A percentile compares a stretch with the other conserved stretches of the same genome.
Evolutionary conservation across 2,888 invertebrate genomes (phyloP).

Genomic region (Melieria omissa): DNA sequence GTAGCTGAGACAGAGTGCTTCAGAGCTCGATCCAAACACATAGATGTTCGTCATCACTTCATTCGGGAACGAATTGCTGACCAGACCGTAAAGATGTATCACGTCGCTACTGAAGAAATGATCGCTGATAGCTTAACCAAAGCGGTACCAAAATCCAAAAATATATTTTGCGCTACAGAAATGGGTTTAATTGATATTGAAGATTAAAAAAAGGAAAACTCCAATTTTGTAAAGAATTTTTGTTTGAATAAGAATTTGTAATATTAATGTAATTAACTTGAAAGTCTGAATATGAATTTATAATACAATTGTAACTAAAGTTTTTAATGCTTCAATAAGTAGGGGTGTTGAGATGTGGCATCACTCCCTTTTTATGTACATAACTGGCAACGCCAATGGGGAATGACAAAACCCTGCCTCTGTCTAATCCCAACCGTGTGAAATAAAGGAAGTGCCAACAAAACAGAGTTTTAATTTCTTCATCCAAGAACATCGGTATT

Average conservation of each 20-base stretch:
- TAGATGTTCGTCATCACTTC: conserved; percentile 39
- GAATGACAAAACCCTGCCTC: too few relatives aligned
- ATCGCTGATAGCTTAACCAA: conserved; percentile 37
- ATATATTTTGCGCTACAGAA: conserved; percentile 27
- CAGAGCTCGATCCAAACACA: conserved; percentile 35
- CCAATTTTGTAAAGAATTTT: neutral
- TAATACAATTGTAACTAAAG: neutral
- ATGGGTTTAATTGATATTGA: conserved; percentile 19
- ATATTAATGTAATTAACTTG: neutral
- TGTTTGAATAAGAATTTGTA: neutral
- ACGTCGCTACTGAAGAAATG: conserved; percentile 31
- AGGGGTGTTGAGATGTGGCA: too few relatives aligned
- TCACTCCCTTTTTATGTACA: too few relatives aligned
- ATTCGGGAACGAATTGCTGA: conserved; percentile 26
- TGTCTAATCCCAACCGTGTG: too few relatives aligned
- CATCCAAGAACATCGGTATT: too few relatives aligned
- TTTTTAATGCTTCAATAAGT: too few relatives aligned
- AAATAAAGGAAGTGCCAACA: too few relatives aligned
- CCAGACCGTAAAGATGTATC: conserved; percentile 21
- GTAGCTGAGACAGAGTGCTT: conserved; percentile 31
- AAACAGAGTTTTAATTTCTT: too few relatives aligned
- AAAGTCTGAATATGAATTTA: neutral
- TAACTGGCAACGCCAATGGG: too few relatives aligned
- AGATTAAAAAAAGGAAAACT: conserved; percentile 6
- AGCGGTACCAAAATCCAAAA: conserved; percentile 33